Base-by-base conservation (phyloP, 2,888 invertebrate species). In the Eurytoma adleriae region DNA sequence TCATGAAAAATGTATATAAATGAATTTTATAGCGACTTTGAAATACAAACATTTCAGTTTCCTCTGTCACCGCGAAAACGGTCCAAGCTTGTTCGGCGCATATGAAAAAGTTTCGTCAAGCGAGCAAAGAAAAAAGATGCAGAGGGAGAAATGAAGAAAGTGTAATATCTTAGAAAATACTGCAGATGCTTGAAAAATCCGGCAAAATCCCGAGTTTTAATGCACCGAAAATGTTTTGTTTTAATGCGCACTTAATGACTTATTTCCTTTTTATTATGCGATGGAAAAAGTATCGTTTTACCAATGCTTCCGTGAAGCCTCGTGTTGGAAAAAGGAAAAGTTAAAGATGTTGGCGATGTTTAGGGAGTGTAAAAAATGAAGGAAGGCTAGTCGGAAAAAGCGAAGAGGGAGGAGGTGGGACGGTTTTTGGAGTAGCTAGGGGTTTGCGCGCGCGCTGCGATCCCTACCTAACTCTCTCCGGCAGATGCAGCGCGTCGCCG, bases 51-150 rank as follows among this genome's bases (percentile, higher is more conserved):
- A 67, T 67, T 67, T 59, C 14, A 56, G 16, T 1, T 61, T 64
- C 1, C 59, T 61, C 12, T 27, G 24, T 66, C 50, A 57, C 27
- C 59, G 66, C 70, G 66, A 59, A 57, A 70, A 40, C 18, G 72
- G 66, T 70, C 48, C 18, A 52, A 52, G 48, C 56, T 77, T 69
- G 61, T 69, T 64, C 69, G 20, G 16, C 10, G 62, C 30, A 68
- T 68, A 69, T 69, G 68, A 76, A 77, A 77, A 77, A 77, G 69
- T 69, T 77, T 69, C 56, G 62, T 56, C 69, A 56, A 56, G 54
- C 62, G 56, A 66, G 30, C 52, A 71, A 57, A n/a, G 27, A 59
- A 40, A 71, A 16, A 16, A 59, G 20, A 62, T 13, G 27, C 7
- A 57, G 48, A 70, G 66, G 50, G 1, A 52, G 10, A 71, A n/a